These are phyloP conservation scores for Muscidifurax raptorellus DNA, from an alignment of 1,140 invertebrate species.

Conservation along the genomic window DNA sequence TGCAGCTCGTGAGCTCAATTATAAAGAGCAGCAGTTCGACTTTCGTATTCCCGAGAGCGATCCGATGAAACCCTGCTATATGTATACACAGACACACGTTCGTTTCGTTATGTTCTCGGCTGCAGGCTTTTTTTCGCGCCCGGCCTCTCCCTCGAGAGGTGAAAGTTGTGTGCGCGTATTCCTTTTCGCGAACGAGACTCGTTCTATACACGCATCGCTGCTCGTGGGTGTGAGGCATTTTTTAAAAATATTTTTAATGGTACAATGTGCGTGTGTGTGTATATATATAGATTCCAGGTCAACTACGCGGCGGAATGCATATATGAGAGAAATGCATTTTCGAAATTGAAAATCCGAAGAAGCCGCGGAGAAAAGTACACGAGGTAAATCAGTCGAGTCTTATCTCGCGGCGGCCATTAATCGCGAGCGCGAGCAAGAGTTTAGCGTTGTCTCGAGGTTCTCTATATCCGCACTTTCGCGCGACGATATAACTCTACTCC, in stretches of 20 bases:
- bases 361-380: not conserved
- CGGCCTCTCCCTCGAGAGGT: not conserved
- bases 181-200: slow-evolving; percentile 1
- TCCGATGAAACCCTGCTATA: not conserved
- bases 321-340: not conserved
- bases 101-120: not conserved
- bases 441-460: slow-evolving; percentile 24
- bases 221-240: not conserved
- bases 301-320: no score
- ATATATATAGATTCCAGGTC: not conserved
- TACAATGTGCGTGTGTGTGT: no score
- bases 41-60: not conserved
- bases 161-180: slow-evolving; percentile 30
- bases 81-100: not conserved
- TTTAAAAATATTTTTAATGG: not conserved
- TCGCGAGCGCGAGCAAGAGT: slow-evolving; percentile 31
- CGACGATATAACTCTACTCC: slow-evolving; percentile 8
- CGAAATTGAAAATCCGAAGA: not conserved
- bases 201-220: not conserved
- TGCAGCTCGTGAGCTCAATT: slow-evolving; percentile 17
- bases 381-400: slow-evolving; percentile 28
- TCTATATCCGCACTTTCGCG: not conserved
- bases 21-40: not conserved
- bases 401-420: slow-evolving; percentile 42
- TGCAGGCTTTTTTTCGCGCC: not conserved